Base-by-base conservation (phyloP, 2,113 vertebrate species). In the Tympanuchus pallidicinctus region DNA sequence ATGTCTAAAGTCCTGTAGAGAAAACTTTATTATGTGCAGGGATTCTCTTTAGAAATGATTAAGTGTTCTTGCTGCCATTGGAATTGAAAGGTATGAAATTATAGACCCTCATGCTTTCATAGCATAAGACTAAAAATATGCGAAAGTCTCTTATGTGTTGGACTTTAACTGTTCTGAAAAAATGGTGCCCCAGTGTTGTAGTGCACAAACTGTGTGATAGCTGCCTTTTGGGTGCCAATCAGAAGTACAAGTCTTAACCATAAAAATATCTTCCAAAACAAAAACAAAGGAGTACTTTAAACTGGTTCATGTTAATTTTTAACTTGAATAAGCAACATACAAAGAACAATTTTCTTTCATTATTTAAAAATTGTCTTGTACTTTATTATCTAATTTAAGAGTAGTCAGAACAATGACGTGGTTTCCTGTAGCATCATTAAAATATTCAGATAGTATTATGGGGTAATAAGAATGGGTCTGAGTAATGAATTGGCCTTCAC, bases 401-500 rank as follows among this genome's bases (percentile, higher is more conserved):
- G 63, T 89, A 86, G 69, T 84, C 79, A 16, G 86, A 90, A 82
- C 32, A 34, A 72, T 81, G 85, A 10, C 40, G 34, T 63, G 85
- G 74, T 84, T 94, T 92, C 65, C 56, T 92, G 91, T 59, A 75
- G 30, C 43, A 24, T 88, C 67, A 54, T 93, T 90, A 90, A 66
- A 93, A 88, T 84, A 36, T 48, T 71, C 74, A 78, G 56, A 13
- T 66, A 95, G 71, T 81, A 54, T 87, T 78, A 36, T 1, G 71
- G 59, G 61, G 34, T 11, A 92, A 6, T 71, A 93, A 59, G 77
- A 93, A 89, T 84, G 52, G 59, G 60, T 92, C 88, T 96, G 89
- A 95, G 77, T 92, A 90, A 86, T 34, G 17, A 95, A 96, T 69
- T 87, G 93, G 79, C 75, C 82, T 97, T 87, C 92, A 70, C 71